Conservation (phyloP, 2,797 vertebrate genomes). For the Decapterus maruadsi region DNA sequence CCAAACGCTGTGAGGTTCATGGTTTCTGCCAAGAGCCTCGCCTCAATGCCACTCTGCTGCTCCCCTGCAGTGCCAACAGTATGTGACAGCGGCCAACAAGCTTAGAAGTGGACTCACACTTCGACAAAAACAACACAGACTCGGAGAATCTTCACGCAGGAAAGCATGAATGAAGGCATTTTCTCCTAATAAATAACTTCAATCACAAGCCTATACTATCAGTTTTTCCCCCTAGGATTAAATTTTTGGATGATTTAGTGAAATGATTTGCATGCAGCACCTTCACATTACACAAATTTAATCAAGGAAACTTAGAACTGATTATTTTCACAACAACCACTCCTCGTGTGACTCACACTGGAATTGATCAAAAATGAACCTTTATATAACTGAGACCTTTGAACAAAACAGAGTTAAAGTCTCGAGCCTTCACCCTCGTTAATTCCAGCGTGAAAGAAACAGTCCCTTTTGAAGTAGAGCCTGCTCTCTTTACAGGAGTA, state of each 20-base stretch:
- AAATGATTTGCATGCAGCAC: neutral
- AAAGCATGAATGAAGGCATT: neutral
- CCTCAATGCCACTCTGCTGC: no score
- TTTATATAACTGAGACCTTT: no score
- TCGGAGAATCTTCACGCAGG: neutral
- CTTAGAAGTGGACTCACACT: no score
- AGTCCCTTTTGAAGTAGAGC: neutral
- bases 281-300: neutral
- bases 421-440: slow-evolving; percentile 7
- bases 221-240: no score
- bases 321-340: neutral
- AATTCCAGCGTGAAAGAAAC: neutral
- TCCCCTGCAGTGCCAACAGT: no score
- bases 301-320: neutral
- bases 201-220: neutral
- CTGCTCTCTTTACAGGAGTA: slow-evolving; percentile 37
- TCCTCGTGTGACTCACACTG: neutral
- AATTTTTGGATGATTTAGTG: neutral
- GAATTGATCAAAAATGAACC: no score
- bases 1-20: no score
- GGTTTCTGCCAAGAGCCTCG: no score
- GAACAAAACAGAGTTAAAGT: neutral
- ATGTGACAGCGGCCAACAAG: no score
- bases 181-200: neutral
- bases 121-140: no score